phyloP scores from a whole-genome alignment of 2,888 invertebrate genomes.

The Diabrotica balteata region DNA sequence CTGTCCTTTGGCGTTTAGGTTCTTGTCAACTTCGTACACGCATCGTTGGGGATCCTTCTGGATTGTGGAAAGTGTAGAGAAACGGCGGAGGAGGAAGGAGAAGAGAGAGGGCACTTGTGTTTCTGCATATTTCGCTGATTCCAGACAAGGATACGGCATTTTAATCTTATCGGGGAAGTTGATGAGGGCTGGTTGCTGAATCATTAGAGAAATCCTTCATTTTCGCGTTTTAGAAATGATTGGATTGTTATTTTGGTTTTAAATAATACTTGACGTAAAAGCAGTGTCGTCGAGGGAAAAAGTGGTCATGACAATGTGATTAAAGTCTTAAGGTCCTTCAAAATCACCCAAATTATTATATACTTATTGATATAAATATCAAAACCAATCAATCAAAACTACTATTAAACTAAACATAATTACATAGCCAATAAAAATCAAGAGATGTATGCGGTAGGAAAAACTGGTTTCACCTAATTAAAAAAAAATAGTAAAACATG shows the following conservation, averaged over 20 bases:
- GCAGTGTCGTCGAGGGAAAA: not conserved
- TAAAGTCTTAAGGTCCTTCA: too few species aligned
- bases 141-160: slow-evolving; percentile 29
- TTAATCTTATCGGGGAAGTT: slow-evolving; percentile 26
- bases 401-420: too few species aligned
- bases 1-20: slow-evolving; percentile 4
- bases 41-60: slow-evolving; percentile 21
- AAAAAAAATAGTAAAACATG: too few species aligned
- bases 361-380: too few species aligned
- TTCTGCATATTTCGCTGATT: slow-evolving; percentile 34
- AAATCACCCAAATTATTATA: too few species aligned
- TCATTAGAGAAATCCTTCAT: slow-evolving; percentile 23
- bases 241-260: slow-evolving; percentile 12
- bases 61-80: slow-evolving; percentile 12
- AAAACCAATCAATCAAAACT: too few species aligned
- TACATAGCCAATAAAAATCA: too few species aligned
- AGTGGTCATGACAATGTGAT: too few species aligned
- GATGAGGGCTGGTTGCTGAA: slow-evolving; percentile 16
- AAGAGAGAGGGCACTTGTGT: slow-evolving; percentile 26
- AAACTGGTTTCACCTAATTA: too few species aligned
- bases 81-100: slow-evolving; percentile 4
- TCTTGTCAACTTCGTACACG: slow-evolving; percentile 17
- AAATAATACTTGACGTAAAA: not conserved
- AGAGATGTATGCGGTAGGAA: too few species aligned
- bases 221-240: slow-evolving; percentile 13